Evolutionary conservation across 1,140 invertebrate genomes (phyloP).

Genomic region (Musca vetustissima): DNA sequence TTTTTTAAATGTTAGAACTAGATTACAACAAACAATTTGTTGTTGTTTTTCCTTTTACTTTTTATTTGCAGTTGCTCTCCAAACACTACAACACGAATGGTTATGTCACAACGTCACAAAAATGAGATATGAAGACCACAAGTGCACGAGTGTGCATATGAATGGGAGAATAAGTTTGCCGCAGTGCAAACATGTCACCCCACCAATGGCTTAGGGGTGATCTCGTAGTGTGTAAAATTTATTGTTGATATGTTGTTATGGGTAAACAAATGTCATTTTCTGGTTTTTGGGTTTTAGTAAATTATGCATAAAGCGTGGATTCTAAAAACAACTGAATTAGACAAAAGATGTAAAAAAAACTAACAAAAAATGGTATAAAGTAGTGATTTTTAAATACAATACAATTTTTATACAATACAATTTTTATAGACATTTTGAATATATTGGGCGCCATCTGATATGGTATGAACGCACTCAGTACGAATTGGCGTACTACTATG

Average conservation of each 20-base stretch:
- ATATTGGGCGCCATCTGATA: too few relatives aligned
- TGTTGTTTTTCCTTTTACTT: neutral
- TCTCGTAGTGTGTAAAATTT: neutral
- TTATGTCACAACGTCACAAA: neutral
- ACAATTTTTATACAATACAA: too few relatives aligned
- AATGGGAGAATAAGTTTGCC: neutral
- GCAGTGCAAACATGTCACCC: too few relatives aligned
- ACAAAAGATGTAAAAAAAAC: too few relatives aligned
- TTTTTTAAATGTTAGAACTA: too few relatives aligned
- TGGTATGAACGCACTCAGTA: too few relatives aligned
- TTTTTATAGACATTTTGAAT: too few relatives aligned
- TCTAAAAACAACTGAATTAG: neutral
- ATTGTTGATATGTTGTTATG: conserved; percentile 6
- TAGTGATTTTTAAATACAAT: too few relatives aligned
- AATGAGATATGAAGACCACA: neutral
- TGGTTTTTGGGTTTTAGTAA: conserved; percentile 18
- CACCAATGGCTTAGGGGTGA: too few relatives aligned
- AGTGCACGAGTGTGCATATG: neutral
- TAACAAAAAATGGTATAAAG: too few relatives aligned
- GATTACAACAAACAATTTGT: neutral
- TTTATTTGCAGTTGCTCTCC: too few relatives aligned
- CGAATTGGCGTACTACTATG: too few relatives aligned
- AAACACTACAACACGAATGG: neutral
- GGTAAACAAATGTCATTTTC: conserved; percentile 17
- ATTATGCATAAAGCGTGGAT: conserved; percentile 10